Conservation (phyloP, 2,888 invertebrate genomes). For the Chalcosyrphus nemorum region DNA sequence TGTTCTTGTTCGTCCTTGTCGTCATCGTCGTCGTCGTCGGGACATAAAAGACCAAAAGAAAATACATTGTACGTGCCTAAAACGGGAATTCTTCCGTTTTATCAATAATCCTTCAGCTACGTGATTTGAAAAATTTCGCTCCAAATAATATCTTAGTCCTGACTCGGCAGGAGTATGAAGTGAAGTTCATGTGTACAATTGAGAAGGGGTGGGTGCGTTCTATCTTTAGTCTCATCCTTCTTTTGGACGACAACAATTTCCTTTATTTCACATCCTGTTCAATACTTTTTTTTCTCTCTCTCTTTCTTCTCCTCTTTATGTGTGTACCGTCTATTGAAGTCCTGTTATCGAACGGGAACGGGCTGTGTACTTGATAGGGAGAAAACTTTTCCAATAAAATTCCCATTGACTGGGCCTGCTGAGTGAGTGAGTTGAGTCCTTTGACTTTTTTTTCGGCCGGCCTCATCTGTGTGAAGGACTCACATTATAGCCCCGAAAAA, state of each 20-base stretch:
- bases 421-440: slow-evolving; percentile 32
- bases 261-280: slow-evolving; percentile 69
- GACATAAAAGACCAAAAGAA: slow-evolving; percentile 34
- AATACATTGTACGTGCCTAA: slow-evolving; percentile 65
- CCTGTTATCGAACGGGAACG: slow-evolving; percentile 2
- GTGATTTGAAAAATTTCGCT: slow-evolving; percentile 64
- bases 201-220: background rate
- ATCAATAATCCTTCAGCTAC: slow-evolving; percentile 70
- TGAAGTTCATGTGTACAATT: slow-evolving; percentile 44
- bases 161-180: slow-evolving; percentile 10
- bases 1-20: slow-evolving; percentile 3
- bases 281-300: slow-evolving; percentile 20
- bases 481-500: slow-evolving; percentile 12
- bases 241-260: slow-evolving; percentile 57
- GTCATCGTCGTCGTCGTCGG: slow-evolving; percentile 15
- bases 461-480: slow-evolving; percentile 37
- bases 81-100: slow-evolving; percentile 65
- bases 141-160: slow-evolving; percentile 18
- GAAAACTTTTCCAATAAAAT: slow-evolving; percentile 68
- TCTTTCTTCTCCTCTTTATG: background rate
- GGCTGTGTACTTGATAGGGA: slow-evolving; percentile 10
- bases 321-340: slow-evolving; percentile 34
- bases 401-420: slow-evolving; percentile 35
- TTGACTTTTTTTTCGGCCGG: slow-evolving; percentile 44
- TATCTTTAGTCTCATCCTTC: background rate